Base-by-base conservation (phyloP, 2,888 invertebrate genomes). In the Dynastes grantii region DNA sequence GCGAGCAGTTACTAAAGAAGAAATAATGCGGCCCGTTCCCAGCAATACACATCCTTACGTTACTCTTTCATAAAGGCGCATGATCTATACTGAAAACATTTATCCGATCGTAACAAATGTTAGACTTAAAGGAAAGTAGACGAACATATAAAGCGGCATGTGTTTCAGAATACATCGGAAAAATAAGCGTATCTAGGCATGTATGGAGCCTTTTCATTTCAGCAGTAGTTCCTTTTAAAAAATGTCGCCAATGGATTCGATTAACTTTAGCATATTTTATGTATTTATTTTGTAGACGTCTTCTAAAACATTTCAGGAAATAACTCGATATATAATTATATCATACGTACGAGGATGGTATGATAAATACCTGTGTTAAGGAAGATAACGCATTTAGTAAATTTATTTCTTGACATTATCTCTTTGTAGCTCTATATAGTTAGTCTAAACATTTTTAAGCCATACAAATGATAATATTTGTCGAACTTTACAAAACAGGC, bases 1-100 rank as follows among this genome's bases (percentile, higher is more conserved):
- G 81, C 81, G 83, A 81, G 76, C 82, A 81, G 81, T 67, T 80
- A 73, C 82, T 80, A 83, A 83, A 83, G 82, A 81, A 80, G 80
- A 78, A 80, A 82, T 82, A 83, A 81, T 81, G 77, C 81, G 79
- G 77, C 77, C 73, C 77, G 77, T 53, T 76, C 51, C 77, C 53
- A 76, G 77, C 80, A 58, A 80, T 80, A 80, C 77, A 70, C 80
- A 71, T 61, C 82, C 78, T 76, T 81, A 80, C 55, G 76, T 67
- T 51, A 67, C 27, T 5, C 13, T 45, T 61, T 45, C 40, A 40
- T 75, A 78, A 73, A 61, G 76, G 55, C 51, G 64, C 67, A 45
- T 75, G 75, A 67, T 65, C 71, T 75, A 67, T 58, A 76, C 76
- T 81, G 79, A 80, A 82, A 81, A 78, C 80, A 81, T 77, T 81